phyloP scores from a whole-genome alignment of 2,113 vertebrate species.

The Xyliphius kryptos region DNA sequence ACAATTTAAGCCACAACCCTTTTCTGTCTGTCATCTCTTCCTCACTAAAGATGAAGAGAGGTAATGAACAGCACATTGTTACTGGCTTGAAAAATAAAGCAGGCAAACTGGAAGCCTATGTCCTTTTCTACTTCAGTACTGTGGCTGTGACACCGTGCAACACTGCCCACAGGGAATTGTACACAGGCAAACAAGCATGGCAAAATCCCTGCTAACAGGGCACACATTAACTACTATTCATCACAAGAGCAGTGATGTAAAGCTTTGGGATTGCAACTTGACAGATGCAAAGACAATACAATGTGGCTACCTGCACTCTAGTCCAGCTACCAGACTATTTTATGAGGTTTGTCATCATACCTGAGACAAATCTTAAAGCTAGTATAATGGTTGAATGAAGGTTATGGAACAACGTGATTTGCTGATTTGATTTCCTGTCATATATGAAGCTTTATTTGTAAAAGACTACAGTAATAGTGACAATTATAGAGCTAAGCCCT shows the following conservation, averaged over 20 bases:
- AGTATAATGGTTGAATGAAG: too few relatives aligned
- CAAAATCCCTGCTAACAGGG: conserved; percentile 21
- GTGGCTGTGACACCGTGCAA: conserved; percentile 12
- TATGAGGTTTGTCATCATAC: conserved; percentile 4
- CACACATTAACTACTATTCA: conserved; percentile 18
- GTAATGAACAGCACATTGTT: background rate
- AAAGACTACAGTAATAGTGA: too few relatives aligned
- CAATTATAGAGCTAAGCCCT: background rate
- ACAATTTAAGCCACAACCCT: too few relatives aligned
- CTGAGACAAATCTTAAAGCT: too few relatives aligned
- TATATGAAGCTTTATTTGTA: too few relatives aligned
- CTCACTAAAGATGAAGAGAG: too few relatives aligned
- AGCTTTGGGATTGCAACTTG: conserved; percentile 11
- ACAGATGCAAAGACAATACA: conserved; percentile 12
- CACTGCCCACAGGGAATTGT: conserved; percentile 22
- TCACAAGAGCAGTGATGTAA: conserved; percentile 30
- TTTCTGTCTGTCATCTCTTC: too few relatives aligned
- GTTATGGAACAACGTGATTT: too few relatives aligned
- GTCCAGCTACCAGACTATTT: conserved; percentile 11
- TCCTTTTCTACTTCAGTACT: conserved; percentile 29
- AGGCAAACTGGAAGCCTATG: background rate
- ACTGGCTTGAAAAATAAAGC: conserved; percentile 3
- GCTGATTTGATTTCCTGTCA: too few relatives aligned
- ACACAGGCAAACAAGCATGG: conserved; percentile 12
- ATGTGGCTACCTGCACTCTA: conserved; percentile 3